Evolutionary conservation across 2,888 invertebrate genomes (phyloP).

Genomic region (Tetragonula carbonaria): DNA sequence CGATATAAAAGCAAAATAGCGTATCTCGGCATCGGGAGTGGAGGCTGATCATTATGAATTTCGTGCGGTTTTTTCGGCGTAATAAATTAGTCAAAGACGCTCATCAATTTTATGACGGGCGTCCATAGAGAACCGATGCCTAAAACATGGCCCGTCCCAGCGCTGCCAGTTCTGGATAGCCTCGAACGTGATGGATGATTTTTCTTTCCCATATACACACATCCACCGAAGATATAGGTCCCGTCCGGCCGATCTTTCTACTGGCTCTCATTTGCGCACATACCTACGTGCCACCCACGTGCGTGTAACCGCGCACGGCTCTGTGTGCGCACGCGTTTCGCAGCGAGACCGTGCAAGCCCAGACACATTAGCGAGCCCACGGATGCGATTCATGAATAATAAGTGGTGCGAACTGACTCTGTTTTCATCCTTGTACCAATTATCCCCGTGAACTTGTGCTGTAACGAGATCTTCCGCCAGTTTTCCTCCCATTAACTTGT

Average conservation of each 20-base stretch:
- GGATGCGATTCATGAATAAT: constrained; percentile 69
- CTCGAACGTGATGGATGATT: constrained; percentile 83
- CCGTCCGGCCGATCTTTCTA: constrained; percentile 60
- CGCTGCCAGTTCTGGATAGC: constrained; percentile 73
- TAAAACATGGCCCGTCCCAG: constrained; percentile 65
- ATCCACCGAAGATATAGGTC: constrained; percentile 31
- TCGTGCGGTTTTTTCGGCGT: constrained; percentile 78
- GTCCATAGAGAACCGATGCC: constrained; percentile 74
- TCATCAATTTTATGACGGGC: constrained; percentile 82
- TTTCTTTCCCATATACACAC: constrained; percentile 76
- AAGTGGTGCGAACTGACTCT: constrained; percentile 64
- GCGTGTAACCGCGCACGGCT: constrained; percentile 56
- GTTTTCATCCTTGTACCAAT: constrained; percentile 64
- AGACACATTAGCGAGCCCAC: constrained; percentile 63
- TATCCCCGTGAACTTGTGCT: constrained; percentile 30
- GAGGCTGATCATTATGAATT: constrained; percentile 78
- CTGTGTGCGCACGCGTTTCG: constrained; percentile 34
- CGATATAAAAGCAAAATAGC: constrained; percentile 45
- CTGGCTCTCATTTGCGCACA: constrained; percentile 69
- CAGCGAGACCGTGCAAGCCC: constrained; percentile 45
- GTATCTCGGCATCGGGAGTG: constrained; percentile 37
- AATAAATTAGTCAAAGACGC: constrained; percentile 83
- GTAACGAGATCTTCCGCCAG: constrained; percentile 48
- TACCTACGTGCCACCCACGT: constrained; percentile 68
- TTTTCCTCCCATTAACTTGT: constrained; percentile 39